These are phyloP conservation scores for Galendromus occidentalis DNA, from an alignment of 1,140 invertebrate species.

Conservation along the genomic window DNA sequence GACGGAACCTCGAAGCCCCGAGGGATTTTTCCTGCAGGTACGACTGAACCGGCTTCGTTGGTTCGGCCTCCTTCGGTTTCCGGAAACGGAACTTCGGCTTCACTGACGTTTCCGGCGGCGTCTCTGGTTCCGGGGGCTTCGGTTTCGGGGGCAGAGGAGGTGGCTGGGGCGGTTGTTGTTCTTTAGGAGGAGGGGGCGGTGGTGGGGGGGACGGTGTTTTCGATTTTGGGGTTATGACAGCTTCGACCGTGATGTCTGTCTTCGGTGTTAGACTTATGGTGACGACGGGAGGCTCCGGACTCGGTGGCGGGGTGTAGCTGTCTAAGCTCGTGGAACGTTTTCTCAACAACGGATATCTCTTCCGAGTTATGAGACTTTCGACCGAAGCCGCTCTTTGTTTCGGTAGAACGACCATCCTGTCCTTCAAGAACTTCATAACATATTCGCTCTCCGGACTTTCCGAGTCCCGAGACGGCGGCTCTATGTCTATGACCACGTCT, in stretches of 20 bases:
- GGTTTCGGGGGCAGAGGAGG: not conserved
- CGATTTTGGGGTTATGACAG: not conserved
- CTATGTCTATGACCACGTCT: slow-evolving; percentile 4
- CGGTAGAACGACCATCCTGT: not conserved
- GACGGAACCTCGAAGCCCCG: not conserved
- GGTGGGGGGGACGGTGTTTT: not conserved
- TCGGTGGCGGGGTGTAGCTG: slow-evolving; percentile 4
- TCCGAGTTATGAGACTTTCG: not conserved
- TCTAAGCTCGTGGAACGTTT: not conserved
- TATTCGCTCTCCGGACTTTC: slow-evolving; percentile 10
- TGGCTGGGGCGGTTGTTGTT: not conserved
- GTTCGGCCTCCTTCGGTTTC: not conserved
- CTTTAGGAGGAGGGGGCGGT: slow-evolving; percentile 1
- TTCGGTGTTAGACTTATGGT: slow-evolving; percentile 1
- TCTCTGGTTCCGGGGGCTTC: not conserved
- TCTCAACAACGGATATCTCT: not conserved
- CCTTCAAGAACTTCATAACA: slow-evolving; percentile 5
- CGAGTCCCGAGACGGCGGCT: not conserved
- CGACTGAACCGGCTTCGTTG: not conserved
- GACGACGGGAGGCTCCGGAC: not conserved
- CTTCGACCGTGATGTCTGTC: not conserved
- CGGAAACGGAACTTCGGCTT: not conserved
- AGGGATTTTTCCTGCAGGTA: not conserved
- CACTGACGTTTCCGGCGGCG: not conserved
- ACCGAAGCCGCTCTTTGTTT: not conserved